phyloP scores from a whole-genome alignment of 2,888 invertebrate species.

The Miltochrista miniata region DNA sequence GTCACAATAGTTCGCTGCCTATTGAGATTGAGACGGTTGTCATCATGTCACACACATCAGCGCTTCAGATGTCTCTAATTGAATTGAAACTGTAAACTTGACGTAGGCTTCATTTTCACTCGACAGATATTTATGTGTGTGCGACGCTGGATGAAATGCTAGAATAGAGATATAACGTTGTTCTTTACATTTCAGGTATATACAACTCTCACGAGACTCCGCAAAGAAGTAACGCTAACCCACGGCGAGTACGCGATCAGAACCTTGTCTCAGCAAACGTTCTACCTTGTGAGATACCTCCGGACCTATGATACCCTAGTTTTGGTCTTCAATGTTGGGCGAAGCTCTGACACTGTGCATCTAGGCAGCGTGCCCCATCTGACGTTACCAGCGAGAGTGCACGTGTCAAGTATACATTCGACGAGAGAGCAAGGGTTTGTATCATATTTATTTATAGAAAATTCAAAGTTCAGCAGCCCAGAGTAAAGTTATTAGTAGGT shows the following conservation, averaged over 20 bases:
- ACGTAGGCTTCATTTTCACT: no score
- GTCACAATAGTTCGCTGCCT: no score
- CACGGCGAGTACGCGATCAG: slow-evolving; percentile 70
- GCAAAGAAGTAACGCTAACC: slow-evolving; percentile 66
- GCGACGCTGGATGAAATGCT: no score
- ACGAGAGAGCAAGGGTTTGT: slow-evolving; percentile 52
- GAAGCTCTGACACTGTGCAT: slow-evolving; percentile 59
- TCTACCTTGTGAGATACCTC: slow-evolving; percentile 60
- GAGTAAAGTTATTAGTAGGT: no score
- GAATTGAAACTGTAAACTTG: no score
- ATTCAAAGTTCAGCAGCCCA: no score
- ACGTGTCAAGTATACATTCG: slow-evolving; percentile 62
- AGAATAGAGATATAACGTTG: no score
- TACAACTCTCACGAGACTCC: slow-evolving; percentile 76
- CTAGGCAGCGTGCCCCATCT: slow-evolving; percentile 53
- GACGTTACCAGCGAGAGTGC: slow-evolving; percentile 47
- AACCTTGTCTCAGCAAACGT: slow-evolving; percentile 59
- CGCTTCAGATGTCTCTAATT: no score
- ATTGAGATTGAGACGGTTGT: no score
- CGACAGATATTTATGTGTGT: no score
- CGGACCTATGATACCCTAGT: slow-evolving; percentile 53
- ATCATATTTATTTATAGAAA: background rate
- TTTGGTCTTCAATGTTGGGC: slow-evolving; percentile 82
- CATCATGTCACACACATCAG: no score
- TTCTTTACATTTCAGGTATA: slow-evolving; percentile 66